Percentiles rank a stretch among this genome's conserved stretches.
phyloP scores from a whole-genome alignment of 2,888 invertebrate species.

The Synanthedon vespiformis region DNA sequence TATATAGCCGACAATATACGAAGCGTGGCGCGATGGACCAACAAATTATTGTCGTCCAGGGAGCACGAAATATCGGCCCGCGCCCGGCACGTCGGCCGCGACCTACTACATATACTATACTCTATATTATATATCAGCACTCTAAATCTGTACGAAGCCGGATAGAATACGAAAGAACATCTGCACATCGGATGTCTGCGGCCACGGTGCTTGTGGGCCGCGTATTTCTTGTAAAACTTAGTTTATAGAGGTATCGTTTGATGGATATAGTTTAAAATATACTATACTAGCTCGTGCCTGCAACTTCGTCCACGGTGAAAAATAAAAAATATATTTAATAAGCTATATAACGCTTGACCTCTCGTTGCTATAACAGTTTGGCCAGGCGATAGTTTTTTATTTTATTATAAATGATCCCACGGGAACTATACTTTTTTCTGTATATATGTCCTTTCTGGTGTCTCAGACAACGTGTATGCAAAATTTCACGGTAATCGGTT shows the following conservation, averaged over 20 bases:
- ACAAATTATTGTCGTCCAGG: constrained; percentile 64
- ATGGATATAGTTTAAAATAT: too few species aligned
- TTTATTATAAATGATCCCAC: too few species aligned
- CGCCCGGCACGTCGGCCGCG: constrained; percentile 30
- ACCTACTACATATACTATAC: constrained; percentile 33
- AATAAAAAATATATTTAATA: too few species aligned
- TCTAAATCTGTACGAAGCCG: constrained; percentile 23
- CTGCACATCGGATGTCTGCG: constrained; percentile 6
- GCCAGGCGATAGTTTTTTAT: too few species aligned
- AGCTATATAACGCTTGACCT: too few species aligned
- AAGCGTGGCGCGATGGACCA: constrained; percentile 47
- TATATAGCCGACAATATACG: constrained; percentile 48
- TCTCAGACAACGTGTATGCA: too few species aligned
- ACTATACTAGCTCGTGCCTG: neutral
- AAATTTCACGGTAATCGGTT: too few species aligned
- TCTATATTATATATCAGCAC: constrained; percentile 24
- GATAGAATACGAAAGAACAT: constrained; percentile 14
- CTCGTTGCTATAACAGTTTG: too few species aligned
- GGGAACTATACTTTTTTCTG: too few species aligned
- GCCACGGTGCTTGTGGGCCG: neutral
- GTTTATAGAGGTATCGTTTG: neutral
- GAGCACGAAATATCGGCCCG: constrained; percentile 55
- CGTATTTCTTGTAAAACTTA: neutral
- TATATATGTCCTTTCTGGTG: too few species aligned
- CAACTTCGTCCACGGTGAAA: neutral